These are phyloP conservation scores for Hepsetus odoe DNA, from an alignment of 2,113 vertebrate genomes.

Conservation along the genomic window DNA sequence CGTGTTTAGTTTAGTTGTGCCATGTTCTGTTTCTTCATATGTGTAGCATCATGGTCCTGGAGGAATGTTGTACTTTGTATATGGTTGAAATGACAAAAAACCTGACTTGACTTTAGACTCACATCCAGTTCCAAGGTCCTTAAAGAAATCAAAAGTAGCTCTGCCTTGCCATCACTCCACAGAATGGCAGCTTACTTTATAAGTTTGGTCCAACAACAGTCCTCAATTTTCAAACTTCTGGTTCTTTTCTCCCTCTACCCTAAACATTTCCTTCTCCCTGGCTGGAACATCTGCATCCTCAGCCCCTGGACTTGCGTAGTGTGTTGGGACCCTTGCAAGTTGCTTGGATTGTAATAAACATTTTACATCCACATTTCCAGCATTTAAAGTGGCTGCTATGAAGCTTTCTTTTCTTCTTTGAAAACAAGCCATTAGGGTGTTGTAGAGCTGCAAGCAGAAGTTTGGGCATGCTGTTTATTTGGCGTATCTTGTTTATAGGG, in stretches of 20 bases:
- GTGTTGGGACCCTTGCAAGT: background rate
- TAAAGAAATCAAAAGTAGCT: too few relatives aligned
- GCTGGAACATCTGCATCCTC: background rate
- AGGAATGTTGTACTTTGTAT: too few relatives aligned
- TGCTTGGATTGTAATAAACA: slow-evolving; percentile 27
- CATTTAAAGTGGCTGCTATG: background rate
- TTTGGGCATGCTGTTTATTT: slow-evolving; percentile 16
- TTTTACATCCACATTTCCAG: background rate
- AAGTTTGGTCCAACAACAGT: too few relatives aligned
- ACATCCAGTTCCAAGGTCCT: too few relatives aligned
- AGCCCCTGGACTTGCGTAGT: slow-evolving; percentile 15
- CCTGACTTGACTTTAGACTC: too few relatives aligned
- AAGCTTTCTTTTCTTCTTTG: slow-evolving; percentile 6
- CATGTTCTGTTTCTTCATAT: too few relatives aligned
- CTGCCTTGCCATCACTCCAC: too few relatives aligned
- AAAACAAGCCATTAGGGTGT: slow-evolving; percentile 23
- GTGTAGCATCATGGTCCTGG: too few relatives aligned
- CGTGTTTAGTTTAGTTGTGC: too few relatives aligned
- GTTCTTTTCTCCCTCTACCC: slow-evolving; percentile 4
- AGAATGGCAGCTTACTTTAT: too few relatives aligned
- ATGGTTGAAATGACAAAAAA: too few relatives aligned
- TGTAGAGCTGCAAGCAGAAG: background rate
- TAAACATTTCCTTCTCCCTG: slow-evolving; percentile 16
- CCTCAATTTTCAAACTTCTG: too few relatives aligned
- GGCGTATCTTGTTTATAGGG: slow-evolving; percentile 21